phyloP scores from a whole-genome alignment of 2,888 invertebrate genomes.

The Drosophila maculinotata region DNA sequence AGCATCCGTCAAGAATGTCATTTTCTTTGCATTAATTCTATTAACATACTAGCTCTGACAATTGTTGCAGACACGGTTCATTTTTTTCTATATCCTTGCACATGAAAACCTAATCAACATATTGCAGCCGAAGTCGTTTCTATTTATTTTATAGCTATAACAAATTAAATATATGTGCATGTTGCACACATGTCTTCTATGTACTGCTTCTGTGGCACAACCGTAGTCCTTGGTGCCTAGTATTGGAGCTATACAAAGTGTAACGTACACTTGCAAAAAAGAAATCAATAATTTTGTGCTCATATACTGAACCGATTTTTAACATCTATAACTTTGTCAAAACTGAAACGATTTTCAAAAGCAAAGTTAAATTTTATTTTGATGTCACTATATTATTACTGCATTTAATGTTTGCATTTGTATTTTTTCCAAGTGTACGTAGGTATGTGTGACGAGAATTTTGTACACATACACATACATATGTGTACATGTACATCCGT shows the following conservation, averaged over 20 bases:
- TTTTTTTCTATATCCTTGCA: conserved; percentile 2
- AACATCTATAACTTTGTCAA: no score
- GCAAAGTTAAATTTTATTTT: no score
- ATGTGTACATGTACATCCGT: no score
- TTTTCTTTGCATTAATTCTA: conserved; percentile 44
- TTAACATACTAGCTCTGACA: conserved; percentile 37
- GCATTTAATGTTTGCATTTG: no score
- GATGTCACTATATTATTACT: no score
- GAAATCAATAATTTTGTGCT: no score
- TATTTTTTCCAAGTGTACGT: no score
- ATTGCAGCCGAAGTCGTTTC: conserved; percentile 36
- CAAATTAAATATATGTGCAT: conserved; percentile 26
- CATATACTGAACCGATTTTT: no score
- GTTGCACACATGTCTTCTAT: conserved; percentile 35
- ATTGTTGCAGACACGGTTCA: conserved; percentile 8
- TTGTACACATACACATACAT: no score
- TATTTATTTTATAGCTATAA: conserved; percentile 40
- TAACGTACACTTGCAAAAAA: no score
- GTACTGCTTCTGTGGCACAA: neutral
- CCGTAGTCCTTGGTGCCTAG: conserved; percentile 3
- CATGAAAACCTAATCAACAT: conserved; percentile 58
- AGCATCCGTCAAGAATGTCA: neutral
- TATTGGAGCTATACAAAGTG: conserved; percentile 43
- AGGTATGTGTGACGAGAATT: no score
- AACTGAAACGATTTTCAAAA: no score